Percentiles rank a stretch among this genome's conserved stretches.
phyloP scores from a whole-genome alignment of 2,113 vertebrate genomes.

The Tympanuchus pallidicinctus region DNA sequence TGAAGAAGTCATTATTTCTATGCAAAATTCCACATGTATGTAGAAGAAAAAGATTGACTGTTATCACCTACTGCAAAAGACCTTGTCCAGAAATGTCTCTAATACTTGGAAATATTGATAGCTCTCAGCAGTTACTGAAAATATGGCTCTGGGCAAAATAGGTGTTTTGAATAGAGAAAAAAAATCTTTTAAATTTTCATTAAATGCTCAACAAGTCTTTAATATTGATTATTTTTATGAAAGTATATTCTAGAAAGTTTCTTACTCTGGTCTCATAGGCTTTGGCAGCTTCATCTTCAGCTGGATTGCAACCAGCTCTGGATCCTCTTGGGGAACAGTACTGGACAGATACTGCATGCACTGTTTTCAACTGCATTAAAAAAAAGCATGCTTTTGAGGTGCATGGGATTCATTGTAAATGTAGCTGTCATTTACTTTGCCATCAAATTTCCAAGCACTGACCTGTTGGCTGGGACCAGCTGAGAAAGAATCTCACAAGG shows the following conservation, averaged over 20 bases:
- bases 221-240: not conserved
- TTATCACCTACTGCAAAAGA: not conserved
- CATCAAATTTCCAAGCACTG: not conserved
- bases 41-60: not conserved
- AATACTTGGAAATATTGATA: not conserved
- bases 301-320: not conserved
- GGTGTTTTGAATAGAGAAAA: not conserved
- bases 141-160: not conserved
- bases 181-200: not conserved
- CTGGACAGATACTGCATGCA: not conserved
- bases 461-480: not conserved
- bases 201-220: not conserved
- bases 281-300: not conserved
- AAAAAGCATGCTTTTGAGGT: not conserved
- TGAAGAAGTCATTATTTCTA: not conserved
- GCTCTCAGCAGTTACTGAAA: slow-evolving; percentile 6
- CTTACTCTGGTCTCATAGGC: not conserved
- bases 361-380: not conserved
- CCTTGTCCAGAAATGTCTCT: not conserved
- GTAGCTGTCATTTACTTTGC: not conserved
- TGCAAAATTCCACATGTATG: not conserved
- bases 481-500: not conserved
- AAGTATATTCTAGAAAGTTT: not conserved
- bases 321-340: not conserved
- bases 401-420: not conserved